phyloP scores from a whole-genome alignment of 1,140 invertebrate species.

The Eumeta japonica region DNA sequence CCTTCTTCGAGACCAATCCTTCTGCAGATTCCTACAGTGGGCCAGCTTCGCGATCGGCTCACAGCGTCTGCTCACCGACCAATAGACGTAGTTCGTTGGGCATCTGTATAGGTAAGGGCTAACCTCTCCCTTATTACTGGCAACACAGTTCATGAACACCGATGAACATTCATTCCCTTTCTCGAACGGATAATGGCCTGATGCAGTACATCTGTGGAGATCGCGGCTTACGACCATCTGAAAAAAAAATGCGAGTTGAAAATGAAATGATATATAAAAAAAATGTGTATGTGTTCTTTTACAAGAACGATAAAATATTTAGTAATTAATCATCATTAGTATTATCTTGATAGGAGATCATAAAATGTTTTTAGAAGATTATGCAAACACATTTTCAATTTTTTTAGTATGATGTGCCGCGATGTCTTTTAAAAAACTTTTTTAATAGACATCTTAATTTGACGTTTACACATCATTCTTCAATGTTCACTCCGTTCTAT shows the following conservation, averaged over 20 bases:
- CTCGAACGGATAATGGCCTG: slow-evolving; percentile 69
- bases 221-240: slow-evolving; percentile 62
- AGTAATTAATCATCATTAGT: too few relatives aligned
- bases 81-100: slow-evolving; percentile 73
- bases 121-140: slow-evolving; percentile 53
- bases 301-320: too few relatives aligned
- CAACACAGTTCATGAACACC: slow-evolving; percentile 72
- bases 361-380: too few relatives aligned
- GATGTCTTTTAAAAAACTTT: too few relatives aligned
- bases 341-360: too few relatives aligned
- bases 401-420: too few relatives aligned
- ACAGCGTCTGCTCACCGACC: slow-evolving; percentile 74
- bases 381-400: too few relatives aligned
- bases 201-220: slow-evolving; percentile 62
- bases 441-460: too few relatives aligned
- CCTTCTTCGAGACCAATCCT: slow-evolving; percentile 46
- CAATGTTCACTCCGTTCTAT: too few relatives aligned
- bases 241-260: slow-evolving; percentile 30
- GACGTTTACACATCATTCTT: too few relatives aligned
- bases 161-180: slow-evolving; percentile 65
- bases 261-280: slow-evolving; percentile 8
- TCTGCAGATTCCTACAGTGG: slow-evolving; percentile 56
- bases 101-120: slow-evolving; percentile 74
- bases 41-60: slow-evolving; percentile 62
- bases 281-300: too few relatives aligned